Conservation (phyloP, 2,888 invertebrate species). For the Xestia xanthographa region DNA sequence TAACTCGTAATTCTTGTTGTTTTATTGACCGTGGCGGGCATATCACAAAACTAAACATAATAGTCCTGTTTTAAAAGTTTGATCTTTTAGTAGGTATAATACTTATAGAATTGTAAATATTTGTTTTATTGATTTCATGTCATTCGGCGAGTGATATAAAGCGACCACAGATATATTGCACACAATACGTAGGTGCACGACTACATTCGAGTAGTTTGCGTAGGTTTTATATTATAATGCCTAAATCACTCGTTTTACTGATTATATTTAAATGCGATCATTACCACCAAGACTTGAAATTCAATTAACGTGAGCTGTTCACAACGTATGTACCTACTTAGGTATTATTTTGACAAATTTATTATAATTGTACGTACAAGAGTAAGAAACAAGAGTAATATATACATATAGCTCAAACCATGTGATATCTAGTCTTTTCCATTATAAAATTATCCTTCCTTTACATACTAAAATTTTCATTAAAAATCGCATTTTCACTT, state of each 20-base stretch:
- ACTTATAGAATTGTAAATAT: constrained; percentile 67
- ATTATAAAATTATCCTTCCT: constrained; percentile 79
- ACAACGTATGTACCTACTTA: constrained; percentile 72
- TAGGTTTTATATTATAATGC: constrained; percentile 72
- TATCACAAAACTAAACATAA: constrained; percentile 64
- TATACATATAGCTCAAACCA: constrained; percentile 87
- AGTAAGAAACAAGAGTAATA: constrained; percentile 80
- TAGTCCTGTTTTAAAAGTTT: constrained; percentile 60
- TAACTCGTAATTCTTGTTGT: constrained; percentile 43
- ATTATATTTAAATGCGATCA: constrained; percentile 66
- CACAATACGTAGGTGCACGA: constrained; percentile 71
- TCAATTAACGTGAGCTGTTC: constrained; percentile 72
- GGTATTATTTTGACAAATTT: constrained; percentile 74
- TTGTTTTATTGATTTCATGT: constrained; percentile 65
- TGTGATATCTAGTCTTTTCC: constrained; percentile 90
- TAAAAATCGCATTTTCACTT: constrained; percentile 65
- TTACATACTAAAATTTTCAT: constrained; percentile 68
- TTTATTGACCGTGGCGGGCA: constrained; percentile 64
- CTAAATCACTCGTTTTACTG: constrained; percentile 69
- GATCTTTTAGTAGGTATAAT: constrained; percentile 54
- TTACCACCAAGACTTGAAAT: constrained; percentile 71
- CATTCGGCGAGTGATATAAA: constrained; percentile 62
- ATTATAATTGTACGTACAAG: constrained; percentile 76
- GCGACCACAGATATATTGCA: constrained; percentile 64
- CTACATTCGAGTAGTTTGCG: constrained; percentile 67